Base-by-base conservation (phyloP, 2,113 vertebrate genomes). In the Tapirus terrestris region DNA sequence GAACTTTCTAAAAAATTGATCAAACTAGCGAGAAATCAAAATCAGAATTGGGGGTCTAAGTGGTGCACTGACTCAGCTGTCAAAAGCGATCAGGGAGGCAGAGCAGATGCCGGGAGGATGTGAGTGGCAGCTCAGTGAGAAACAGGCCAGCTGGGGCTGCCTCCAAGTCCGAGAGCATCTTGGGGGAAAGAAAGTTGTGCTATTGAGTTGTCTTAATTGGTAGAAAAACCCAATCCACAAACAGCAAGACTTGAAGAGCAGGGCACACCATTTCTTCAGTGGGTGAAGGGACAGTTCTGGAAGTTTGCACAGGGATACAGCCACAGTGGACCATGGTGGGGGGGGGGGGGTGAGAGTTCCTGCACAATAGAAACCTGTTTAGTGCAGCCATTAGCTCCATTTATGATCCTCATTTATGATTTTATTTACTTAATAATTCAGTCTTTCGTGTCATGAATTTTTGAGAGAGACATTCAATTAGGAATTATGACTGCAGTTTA, bases 1-100 rank as follows among this genome's bases (percentile, higher is more conserved):
- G 98, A 98, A 98, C 93, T 98, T 97, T 98, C 97, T 96, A 96
- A 98, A 98, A 96, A 39, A 86, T 11, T 43, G 61, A 81, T 70
- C 51, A 84, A 72, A 93, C 87, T 1, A 93, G 85, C n/a, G 88
- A 96, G 91, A 85, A 86, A 87, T 93, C 80, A 83, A 68, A 98
- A 99, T 98, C 90, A 75, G 94, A 98, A 99, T 98, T 98, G 83
- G n/a, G 77, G 65, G 39, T 81, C 70, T 92, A 67, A 65, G 61
- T 89, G 65, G 33, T 72, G 45, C 65, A 61, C 48, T 39, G 48
- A 93, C 72, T 94, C 79, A 45, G 73, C 87, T 95, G 97, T 98
- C 98, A 96, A 65, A 91, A 8, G 61, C 39, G 1, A 23, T 97
- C 97, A 98, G 82, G 92, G 91, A 83, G 39, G 51, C 60, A 48